Evolutionary conservation across 1,140 invertebrate genomes (phyloP), one percentile per base, ranked within the genome.

Genomic region (Mamestra configurata): DNA sequence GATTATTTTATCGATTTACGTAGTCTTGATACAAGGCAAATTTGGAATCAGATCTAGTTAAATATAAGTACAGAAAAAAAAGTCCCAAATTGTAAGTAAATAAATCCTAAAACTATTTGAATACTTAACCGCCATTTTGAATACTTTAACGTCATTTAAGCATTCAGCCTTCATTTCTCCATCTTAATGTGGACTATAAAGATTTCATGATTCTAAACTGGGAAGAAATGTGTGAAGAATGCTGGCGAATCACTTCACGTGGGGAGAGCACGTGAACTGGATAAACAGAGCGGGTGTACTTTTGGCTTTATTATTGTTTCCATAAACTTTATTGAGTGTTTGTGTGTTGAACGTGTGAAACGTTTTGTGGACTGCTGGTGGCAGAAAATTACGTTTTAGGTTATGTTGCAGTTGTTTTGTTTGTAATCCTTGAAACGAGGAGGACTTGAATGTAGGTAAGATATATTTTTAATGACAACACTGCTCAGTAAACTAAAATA

Each of bases 241-340:
- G 46, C 49, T 22, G 40, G 43, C n/a, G 43, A 66, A 31, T 71
- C 46, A 11, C 13, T 46, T 27, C 66, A 70, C 66, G 66, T 70
- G 24, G 18, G 8, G 2, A 10, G 0, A 2, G 13, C 68, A 71
- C 68, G 68, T 53, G 68, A 71, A 53, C 68, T 27, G 35, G 68
- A 53, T 71, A 53, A 35, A 71, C 68, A 53, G n/a, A 53, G n/a
- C 27, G 8, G 5, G 64, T 1, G 24, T 59, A 64, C 27, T 71
- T 71, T 71, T 71, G 68, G 15, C 24, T 71, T 70, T 71, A 53
- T 71, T 71, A 53, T 71, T 71, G 46, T 53, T 71, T 71, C 46
- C n/a, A 31, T 13, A 35, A 71, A 24, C 68, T 71, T 53, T 51
- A 71, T 49, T 70, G 40, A 70, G 2, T 24, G 66, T 70, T 70